Evolutionary conservation across 2,888 invertebrate species (phyloP), one percentile per base, ranked within the genome.

Genomic region (Trachelus iudaicus): DNA sequence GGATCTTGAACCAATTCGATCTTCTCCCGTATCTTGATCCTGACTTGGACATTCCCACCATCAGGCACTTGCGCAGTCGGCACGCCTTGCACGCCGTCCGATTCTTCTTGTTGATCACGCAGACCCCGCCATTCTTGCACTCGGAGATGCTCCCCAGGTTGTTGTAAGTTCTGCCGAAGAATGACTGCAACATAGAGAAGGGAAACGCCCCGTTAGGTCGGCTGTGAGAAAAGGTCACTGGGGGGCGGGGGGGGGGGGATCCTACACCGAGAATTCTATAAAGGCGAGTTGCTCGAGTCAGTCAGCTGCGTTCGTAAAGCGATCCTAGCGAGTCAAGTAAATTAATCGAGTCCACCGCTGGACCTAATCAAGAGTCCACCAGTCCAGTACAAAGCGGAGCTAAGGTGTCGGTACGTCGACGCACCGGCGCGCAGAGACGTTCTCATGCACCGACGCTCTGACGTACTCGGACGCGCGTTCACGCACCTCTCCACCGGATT

Each of bases 1-100:
- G 97, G 85, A 97, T 97, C 92, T 98, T 98, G 93, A 98, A 98
- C 97, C 97, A 98, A 92, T 98, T 98, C 75, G 97, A 97, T 76
- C 97, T 93, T 35, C 97, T 93, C 0, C 98, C 98, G 90, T 97
- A 98, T 76, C 97, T 94, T 1, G 97, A 98, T 15, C 97, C 97
- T 77, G 96, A 96, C 92, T 98, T 97, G 34, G 97, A 97, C 97
- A 98, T 98, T 77, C 97, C 97, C 71, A 97, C 97, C 83, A 96
- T 91, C 15, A 97, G 93, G 87, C 98, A 98, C 92, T 97, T 97
- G 83, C 97, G 93, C 85, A 97, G 93, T 9, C 98, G 94, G 90
- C 98, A 98, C 3, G 97, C 96, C 90, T 98, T 98, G 93, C 98
- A 98, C 1, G 97, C 96, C 4, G 97, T 98, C 78, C 98, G 94